Base-by-base conservation (phyloP, 2,797 vertebrate genomes). In the Pseudopleuronectes americanus region DNA sequence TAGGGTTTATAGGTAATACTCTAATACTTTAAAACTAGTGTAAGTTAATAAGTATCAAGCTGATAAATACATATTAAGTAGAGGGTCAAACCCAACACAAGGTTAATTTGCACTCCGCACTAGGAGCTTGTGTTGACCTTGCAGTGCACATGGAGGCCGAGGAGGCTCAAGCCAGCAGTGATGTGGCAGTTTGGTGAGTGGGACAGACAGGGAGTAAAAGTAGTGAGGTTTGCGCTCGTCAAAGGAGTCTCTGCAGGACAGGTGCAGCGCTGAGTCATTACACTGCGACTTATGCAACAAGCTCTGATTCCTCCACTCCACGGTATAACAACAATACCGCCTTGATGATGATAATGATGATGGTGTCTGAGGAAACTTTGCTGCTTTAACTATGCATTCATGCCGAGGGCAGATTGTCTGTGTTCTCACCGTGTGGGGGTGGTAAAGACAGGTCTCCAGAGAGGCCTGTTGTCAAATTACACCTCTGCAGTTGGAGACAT, bases 241-340 rank as follows among this genome's bases (percentile, higher is more conserved):
- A 79, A 45, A 74, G 78, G 72, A 66, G 65, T 85, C 85, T 88
- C 88, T 90, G 90, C 91, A 90, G 90, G 90, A 87, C 89, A 92
- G 90, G 91, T 92, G 89, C 91, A 88, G 87, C 90, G 93, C 93
- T 95, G 94, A 95, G 93, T 95, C 94, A 95, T 91, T 92, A 90
- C 89, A 86, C 84, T 80, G 86, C 83, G 80, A 90, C 91, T 94
- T 93, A 94, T 71, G 92, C 92, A 93, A 92, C 90, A 87, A 81
- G 85, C 87, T 83, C 77, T 68, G 82, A 87, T 78, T 88, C 83
- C 77, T 80, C 59, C 71, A 80, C 77, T 77, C 38, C 66, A 78
- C 63, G 49, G 55, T 52, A 68, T 45, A 17, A 78, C 51, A 70
- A 81, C 71, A 80, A 64, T 55, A 57, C n/a, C 74, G 3, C 57